Evolutionary conservation across 2,888 invertebrate genomes (phyloP).

Genomic region (Autographa gamma): DNA sequence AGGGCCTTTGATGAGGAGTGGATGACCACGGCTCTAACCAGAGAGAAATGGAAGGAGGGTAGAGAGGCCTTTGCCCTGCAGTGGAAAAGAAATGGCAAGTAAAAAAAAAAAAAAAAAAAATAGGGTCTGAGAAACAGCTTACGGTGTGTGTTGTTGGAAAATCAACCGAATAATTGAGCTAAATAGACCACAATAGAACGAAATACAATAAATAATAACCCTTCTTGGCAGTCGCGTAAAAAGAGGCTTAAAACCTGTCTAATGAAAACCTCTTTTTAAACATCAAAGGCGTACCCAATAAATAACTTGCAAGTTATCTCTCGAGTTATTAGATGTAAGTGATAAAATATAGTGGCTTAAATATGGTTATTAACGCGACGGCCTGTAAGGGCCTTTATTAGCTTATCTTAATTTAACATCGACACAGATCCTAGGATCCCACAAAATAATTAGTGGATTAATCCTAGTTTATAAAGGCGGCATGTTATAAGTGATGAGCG

Average conservation of each 20-base stretch:
- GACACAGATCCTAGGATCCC: slow-evolving; percentile 64
- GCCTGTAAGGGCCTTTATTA: slow-evolving; percentile 45
- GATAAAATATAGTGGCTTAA: slow-evolving; percentile 53
- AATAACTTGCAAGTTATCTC: slow-evolving; percentile 50
- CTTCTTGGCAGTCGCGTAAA: too few relatives aligned
- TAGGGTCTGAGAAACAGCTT: background rate
- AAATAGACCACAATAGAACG: too few relatives aligned
- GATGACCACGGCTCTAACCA: too few relatives aligned
- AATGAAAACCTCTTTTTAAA: background rate
- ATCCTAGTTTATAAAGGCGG: slow-evolving; percentile 42
- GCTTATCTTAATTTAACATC: slow-evolving; percentile 65
- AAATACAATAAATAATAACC: too few relatives aligned
- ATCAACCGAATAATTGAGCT: background rate
- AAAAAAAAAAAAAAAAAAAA: too few relatives aligned
- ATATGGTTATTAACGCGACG: slow-evolving; percentile 57
- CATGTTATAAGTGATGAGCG: slow-evolving; percentile 44
- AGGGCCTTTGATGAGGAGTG: too few relatives aligned
- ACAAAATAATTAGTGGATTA: slow-evolving; percentile 75
- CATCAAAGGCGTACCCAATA: slow-evolving; percentile 24
- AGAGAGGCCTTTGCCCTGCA: too few relatives aligned
- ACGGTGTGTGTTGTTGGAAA: background rate
- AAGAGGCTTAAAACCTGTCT: background rate
- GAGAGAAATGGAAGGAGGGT: too few relatives aligned
- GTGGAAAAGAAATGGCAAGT: too few relatives aligned
- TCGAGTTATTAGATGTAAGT: slow-evolving; percentile 47